phyloP scores from a whole-genome alignment of 2,113 vertebrate genomes.

The Eptatretus burgeri region DNA sequence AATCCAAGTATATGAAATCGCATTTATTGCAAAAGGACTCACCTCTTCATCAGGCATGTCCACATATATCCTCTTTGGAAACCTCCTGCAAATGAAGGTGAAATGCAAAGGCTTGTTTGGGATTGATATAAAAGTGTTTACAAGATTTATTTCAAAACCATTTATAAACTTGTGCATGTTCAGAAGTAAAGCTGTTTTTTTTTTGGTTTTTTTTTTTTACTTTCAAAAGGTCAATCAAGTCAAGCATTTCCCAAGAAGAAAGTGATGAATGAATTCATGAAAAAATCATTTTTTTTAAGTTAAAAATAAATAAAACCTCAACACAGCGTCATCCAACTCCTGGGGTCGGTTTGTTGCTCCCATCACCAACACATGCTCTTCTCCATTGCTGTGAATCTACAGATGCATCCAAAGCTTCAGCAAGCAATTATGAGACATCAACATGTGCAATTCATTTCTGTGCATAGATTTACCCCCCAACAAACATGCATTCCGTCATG shows the following conservation, averaged over 20 bases:
- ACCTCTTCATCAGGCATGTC: conserved; percentile 64
- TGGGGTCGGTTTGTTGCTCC: conserved; percentile 92
- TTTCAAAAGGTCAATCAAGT: too few species aligned
- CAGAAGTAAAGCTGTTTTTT: too few species aligned
- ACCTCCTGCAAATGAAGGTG: conserved; percentile 26
- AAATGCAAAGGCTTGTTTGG: too few species aligned
- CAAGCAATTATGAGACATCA: background rate
- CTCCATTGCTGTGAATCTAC: conserved; percentile 26
- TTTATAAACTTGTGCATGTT: too few species aligned
- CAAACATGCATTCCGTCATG: too few species aligned
- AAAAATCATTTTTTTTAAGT: background rate
- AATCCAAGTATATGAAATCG: background rate
- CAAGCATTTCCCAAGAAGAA: too few species aligned
- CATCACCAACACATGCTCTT: conserved; percentile 80
- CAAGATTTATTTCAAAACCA: too few species aligned
- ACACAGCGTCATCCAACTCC: conserved; percentile 77
- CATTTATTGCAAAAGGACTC: conserved; percentile 9
- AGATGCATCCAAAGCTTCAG: conserved; percentile 29
- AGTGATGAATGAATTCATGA: too few species aligned
- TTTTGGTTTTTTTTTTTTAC: too few species aligned
- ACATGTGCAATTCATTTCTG: too few species aligned
- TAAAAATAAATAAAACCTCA: conserved; percentile 27
- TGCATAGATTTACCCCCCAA: too few species aligned
- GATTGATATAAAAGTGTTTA: too few species aligned
- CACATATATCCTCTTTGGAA: conserved; percentile 74